Base-by-base conservation (phyloP, 2,888 invertebrate species). In the Ecliptopera silaceata region DNA sequence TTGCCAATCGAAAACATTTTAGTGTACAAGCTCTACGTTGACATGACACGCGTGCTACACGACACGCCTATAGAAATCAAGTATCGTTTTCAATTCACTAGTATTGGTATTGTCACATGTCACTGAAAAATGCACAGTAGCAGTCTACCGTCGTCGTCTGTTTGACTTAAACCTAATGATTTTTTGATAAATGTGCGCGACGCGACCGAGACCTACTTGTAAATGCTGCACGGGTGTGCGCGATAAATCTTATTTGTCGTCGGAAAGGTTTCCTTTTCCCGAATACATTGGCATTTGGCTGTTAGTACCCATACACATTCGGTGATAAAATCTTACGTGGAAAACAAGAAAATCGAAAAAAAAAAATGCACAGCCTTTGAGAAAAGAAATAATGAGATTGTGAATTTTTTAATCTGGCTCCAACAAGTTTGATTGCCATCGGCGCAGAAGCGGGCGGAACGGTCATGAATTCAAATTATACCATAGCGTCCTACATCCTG, bases 351-450 rank as follows among this genome's bases (percentile, higher is more conserved):
- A 63, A 65, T 72, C 64, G 75, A 79, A 77, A 76, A 81, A 83
- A 78, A 77, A 74, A 78, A 79, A 76, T 78, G 72, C 69, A 63
- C 57, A 65, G 68, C 68, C 63, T 64, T 69, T 44, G 50, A 58
- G 48, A 58, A 59, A 59, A 65, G 62, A 65, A 67, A 65, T 56
- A 55, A 51, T 61, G 51, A 58, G 60, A 63, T 60, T 52, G 45
- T 42, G 56, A 80, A 81, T 75, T 83, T 83, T 81, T 81, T 80
- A 79, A 82, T 83, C 81, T 75, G 77, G 74, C 66, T 81, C 78
- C 75, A 77, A 74, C 66, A 86, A 85, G 74, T 86, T 85, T 81
- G 84, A 86, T 87, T 84, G 82, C 74, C 69, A 66, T 56, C 56
- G 56, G 69, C 32, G 32, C n/a, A n/a, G n/a, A n/a, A 22, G 32